Evolutionary conservation across 2,797 vertebrate genomes (phyloP), one percentile per base, ranked within the genome.

Genomic region (Halcyon leucocephala): DNA sequence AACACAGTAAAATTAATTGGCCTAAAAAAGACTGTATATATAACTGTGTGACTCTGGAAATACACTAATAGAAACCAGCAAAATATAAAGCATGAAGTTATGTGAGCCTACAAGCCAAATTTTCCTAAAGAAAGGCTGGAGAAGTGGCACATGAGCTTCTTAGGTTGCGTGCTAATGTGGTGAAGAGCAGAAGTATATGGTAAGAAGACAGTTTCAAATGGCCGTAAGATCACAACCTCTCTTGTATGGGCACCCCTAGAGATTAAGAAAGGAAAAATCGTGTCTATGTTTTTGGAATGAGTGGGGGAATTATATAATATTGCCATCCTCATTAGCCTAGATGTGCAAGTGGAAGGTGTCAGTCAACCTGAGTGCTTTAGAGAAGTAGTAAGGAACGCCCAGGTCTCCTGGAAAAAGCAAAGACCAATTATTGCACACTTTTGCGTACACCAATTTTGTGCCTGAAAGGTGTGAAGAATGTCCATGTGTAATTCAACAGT

Each of bases 211-310:
- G 42, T 89, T 94, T 37, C 84, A 89, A 91, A 48, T 72, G 54
- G 78, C 60, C 39, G 19, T 58, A 73, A 95, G 42, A 92, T 92
- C 73, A 94, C 79, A 89, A 76, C 77, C 24, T 78, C 52, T 76
- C 29, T 78, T 4, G 0, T 67, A 65, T 6, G 14, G 86, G 37
- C 4, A 64, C 21, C 33, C 14, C 35, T 73, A 12, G 19, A 83
- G 18, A 67, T 65, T 39, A 66, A 62, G 35, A 52, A 57, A 67
- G 52, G 6, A 51, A 61, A 42, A 22, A 22, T 4, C 46, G 18
- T 41, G 39, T 69, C n/a, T 35, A 2, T 67, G 35, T 44, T 93
- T 94, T 78, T 81, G 80, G n/a, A 90, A 73, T 60, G 29, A 61
- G 41, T 12, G 11, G 18, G 12, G 9, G 4, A 42, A 64, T 37